Evolutionary conservation across 2,888 invertebrate species (phyloP).

Genomic region (Agelastica alni): DNA sequence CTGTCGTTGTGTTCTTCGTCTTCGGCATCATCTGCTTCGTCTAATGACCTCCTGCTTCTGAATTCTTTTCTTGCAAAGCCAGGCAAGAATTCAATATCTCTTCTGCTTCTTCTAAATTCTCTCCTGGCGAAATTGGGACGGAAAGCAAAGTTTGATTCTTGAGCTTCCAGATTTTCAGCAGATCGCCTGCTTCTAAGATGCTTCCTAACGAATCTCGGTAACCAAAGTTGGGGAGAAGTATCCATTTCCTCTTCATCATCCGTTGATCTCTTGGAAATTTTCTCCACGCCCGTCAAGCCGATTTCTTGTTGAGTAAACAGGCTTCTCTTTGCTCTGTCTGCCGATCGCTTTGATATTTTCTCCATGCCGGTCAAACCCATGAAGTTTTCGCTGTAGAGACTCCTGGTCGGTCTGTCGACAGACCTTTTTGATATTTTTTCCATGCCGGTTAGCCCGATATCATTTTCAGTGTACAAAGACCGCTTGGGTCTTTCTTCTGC

Average conservation of each 20-base stretch:
- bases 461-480: constrained; percentile 21
- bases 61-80: constrained; percentile 27
- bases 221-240: constrained; percentile 15
- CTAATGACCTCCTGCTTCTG: constrained; percentile 19
- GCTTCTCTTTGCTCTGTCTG: constrained; percentile 15
- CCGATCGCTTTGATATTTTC: constrained; percentile 27
- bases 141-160: constrained; percentile 17
- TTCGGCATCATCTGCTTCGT: constrained; percentile 7
- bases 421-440: constrained; percentile 31
- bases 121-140: constrained; percentile 25
- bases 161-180: constrained; percentile 12
- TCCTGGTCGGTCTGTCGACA: constrained; percentile 14
- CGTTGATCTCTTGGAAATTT: constrained; percentile 30
- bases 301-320: constrained; percentile 20
- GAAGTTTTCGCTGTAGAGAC: constrained; percentile 12
- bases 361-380: constrained; percentile 23
- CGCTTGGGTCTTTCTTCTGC: constrained; percentile 29
- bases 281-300: constrained; percentile 27
- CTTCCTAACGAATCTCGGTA: constrained; percentile 25
- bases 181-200: constrained; percentile 18
- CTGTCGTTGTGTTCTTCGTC: constrained; percentile 5
- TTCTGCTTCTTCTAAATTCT: constrained; percentile 19
- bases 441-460: constrained; percentile 22
- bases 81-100: constrained; percentile 28
- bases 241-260: constrained; percentile 23